Conservation (phyloP, 1,140 invertebrate genomes). For the Neoseiulus cucumeris region DNA sequence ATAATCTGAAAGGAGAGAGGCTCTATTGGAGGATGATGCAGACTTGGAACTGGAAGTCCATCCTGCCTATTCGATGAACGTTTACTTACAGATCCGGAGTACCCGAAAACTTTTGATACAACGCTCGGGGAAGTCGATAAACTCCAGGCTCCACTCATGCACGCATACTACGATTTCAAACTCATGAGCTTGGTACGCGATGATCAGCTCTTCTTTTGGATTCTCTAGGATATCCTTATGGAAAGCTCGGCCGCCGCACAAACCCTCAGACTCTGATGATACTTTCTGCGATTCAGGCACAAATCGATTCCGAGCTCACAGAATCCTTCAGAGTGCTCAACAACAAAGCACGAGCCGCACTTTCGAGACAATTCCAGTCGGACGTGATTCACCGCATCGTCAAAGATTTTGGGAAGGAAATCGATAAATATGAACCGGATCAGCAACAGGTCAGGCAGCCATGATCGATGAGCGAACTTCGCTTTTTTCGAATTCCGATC, state of each 20-base stretch:
- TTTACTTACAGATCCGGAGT: slow-evolving; percentile 1
- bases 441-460: slow-evolving; percentile 22
- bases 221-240: no score
- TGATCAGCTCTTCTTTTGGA: no score
- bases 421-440: slow-evolving; percentile 17
- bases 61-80: neutral
- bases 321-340: slow-evolving; percentile 43
- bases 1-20: no score
- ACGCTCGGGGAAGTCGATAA: slow-evolving; percentile 57
- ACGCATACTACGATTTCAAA: slow-evolving; percentile 67
- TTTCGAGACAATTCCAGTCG: neutral
- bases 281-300: no score
- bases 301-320: slow-evolving; percentile 52
- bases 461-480: no score
- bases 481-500: no score
- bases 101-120: slow-evolving; percentile 25
- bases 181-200: slow-evolving; percentile 19
- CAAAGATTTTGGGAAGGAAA: neutral
- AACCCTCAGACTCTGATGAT: no score
- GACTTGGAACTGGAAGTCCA: no score
- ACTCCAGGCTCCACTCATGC: slow-evolving; percentile 44
- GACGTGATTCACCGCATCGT: neutral
- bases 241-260: no score
- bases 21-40: no score
- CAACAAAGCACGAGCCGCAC: neutral